phyloP scores from a whole-genome alignment of 2,888 invertebrate genomes.

The Agonum fuliginosum region DNA sequence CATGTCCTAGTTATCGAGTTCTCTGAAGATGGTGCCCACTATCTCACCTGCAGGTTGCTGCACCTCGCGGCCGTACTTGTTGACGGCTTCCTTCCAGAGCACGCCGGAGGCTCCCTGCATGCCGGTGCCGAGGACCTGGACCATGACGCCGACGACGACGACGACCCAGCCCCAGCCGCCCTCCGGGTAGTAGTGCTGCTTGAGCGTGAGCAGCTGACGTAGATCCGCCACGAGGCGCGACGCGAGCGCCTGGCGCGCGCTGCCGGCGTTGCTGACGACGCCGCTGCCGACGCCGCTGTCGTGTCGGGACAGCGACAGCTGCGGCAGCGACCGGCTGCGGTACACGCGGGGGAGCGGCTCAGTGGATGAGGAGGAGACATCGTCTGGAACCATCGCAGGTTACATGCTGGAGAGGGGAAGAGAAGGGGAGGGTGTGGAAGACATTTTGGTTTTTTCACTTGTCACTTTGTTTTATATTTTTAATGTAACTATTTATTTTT shows the following conservation, averaged over 20 bases:
- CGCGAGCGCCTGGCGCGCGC: slow-evolving; percentile 73
- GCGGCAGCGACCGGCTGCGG: slow-evolving; percentile 81
- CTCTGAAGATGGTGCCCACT: too few relatives aligned
- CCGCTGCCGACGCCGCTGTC: slow-evolving; percentile 75
- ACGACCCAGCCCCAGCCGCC: slow-evolving; percentile 93
- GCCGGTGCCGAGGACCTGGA: slow-evolving; percentile 85
- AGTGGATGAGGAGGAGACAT: slow-evolving; percentile 61
- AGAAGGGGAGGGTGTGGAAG: slow-evolving; percentile 64
- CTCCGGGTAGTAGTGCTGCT: slow-evolving; percentile 90
- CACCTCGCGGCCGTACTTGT: slow-evolving; percentile 75
- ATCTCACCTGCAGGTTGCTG: slow-evolving; percentile 79
- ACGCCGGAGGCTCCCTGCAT: slow-evolving; percentile 80
- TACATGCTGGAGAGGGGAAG: slow-evolving; percentile 5
- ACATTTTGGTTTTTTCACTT: too few relatives aligned
- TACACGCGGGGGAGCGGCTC: slow-evolving; percentile 72
- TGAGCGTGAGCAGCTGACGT: slow-evolving; percentile 79
- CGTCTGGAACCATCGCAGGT: slow-evolving; percentile 56
- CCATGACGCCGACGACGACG: slow-evolving; percentile 81
- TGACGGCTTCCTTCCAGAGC: slow-evolving; percentile 71
- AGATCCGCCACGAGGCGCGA: slow-evolving; percentile 76
- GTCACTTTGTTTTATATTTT: too few relatives aligned
- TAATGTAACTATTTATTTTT: too few relatives aligned
- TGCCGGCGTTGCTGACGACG: slow-evolving; percentile 71
- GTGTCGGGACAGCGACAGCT: slow-evolving; percentile 76
- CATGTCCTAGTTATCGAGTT: too few relatives aligned